Percentiles rank a stretch among this genome's conserved stretches.
These are phyloP conservation scores for Drosophila insularis DNA, from an alignment of 1,140 invertebrate species.

Conservation along the genomic window DNA sequence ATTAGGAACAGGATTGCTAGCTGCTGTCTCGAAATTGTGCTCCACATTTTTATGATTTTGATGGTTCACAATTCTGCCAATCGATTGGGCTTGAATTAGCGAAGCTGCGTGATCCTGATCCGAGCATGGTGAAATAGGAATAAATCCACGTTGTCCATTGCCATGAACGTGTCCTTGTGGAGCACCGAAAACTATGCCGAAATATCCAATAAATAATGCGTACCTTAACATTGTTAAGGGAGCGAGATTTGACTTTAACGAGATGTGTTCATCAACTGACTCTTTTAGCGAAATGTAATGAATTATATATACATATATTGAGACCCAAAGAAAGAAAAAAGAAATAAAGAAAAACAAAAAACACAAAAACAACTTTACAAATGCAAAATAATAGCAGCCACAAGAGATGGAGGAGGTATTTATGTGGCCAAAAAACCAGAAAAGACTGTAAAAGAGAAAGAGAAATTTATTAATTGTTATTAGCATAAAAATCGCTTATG, in stretches of 20 bases:
- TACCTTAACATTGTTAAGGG: constrained; percentile 11
- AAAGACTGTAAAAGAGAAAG: constrained; percentile 13
- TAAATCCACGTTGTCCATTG: not conserved
- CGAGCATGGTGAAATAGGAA: not conserved
- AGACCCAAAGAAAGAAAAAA: not conserved
- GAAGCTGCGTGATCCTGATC: not conserved
- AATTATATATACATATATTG: constrained; percentile 15
- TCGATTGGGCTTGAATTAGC: constrained; percentile 36
- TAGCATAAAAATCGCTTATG: constrained; percentile 12
- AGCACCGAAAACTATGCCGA: constrained; percentile 1
- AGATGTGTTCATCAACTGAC: constrained; percentile 9
- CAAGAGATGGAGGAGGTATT: not conserved
- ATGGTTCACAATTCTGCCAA: constrained; percentile 48
- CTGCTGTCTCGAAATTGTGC: constrained; percentile 24
- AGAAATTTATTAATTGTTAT: constrained; percentile 15
- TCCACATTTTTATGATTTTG: constrained; percentile 8
- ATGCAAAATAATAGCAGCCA: constrained; percentile 7
- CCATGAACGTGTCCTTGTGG: constrained; percentile 6
- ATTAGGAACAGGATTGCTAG: not conserved
- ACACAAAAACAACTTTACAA: not conserved
- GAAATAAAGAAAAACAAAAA: not conserved
- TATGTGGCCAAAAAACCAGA: constrained; percentile 5
- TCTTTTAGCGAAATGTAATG: constrained; percentile 2
- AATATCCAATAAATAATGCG: constrained; percentile 10
- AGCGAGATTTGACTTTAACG: constrained; percentile 5